Evolutionary conservation across 1,140 invertebrate genomes (phyloP), one percentile per base, ranked within the genome.

Genomic region (Aphelinus atriplicis): DNA sequence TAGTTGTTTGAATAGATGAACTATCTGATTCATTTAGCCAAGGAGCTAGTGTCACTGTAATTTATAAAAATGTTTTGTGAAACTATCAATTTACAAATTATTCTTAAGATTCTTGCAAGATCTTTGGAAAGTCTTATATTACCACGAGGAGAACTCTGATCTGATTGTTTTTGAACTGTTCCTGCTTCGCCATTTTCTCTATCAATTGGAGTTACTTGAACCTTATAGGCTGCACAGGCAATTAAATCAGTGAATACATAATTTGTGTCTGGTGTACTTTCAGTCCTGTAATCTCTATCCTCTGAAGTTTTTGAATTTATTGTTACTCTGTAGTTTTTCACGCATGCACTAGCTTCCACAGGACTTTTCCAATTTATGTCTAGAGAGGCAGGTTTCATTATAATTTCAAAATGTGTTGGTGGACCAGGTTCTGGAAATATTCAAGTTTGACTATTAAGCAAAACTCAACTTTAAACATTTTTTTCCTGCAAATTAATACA

Each of bases 361-460:
- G 84, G 83, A 3, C 71, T 60, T n/a, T 80, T 7, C 84, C 84
- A 85, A 3, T 53, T 47, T 26, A 85, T 68, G 7, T 5, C 51
- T 42, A 85, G 63, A n/a, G 77, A 53, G n/a, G 60, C 66, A n/a
- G 75, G 45, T 47, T 73, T 70, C 3, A 79, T 10, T 66, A 6
- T 47, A 10, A 77, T 65, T 3, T 42, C 57, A 26, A 63, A 64
- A 42, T 58, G 26, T 42, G 3, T 50, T 61, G 82, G 82, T 63
- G 51, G 26, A 42, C 78, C 71, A 42, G 80, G 77, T 78, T 69
- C 83, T 84, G 72, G 4, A 70, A 50, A 75, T 26, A 26, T 26
- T 26, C 26, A 26, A 26, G 26, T 26, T 26, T 26, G 26, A 26
- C 26, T 26, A 26, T 26, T 53, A 53, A 43, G 26, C 6, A 45